phyloP scores from a whole-genome alignment of 2,113 vertebrate genomes.

The Cottus gobio region DNA sequence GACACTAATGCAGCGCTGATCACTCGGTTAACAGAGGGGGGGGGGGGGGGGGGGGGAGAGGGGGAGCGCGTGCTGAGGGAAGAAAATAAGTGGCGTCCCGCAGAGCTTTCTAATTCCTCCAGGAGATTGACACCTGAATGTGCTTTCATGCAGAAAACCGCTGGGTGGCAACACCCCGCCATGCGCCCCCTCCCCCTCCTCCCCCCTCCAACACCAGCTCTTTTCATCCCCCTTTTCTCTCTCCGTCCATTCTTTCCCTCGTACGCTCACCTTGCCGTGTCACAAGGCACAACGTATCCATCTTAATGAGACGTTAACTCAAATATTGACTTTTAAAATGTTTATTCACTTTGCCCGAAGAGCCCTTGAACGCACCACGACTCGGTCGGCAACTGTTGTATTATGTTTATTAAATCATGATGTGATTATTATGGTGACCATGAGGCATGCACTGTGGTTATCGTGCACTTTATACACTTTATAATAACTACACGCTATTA shows the following conservation, averaged over 20 bases:
- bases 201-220: background rate
- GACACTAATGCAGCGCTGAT: constrained; percentile 65
- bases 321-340: constrained; percentile 24
- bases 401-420: constrained; percentile 69
- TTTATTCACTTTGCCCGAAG: constrained; percentile 36
- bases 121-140: constrained; percentile 83
- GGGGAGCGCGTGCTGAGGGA: constrained; percentile 33
- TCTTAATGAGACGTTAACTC: constrained; percentile 29
- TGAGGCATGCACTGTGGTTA: constrained; percentile 25
- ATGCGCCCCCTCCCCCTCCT: background rate
- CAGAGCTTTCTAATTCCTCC: constrained; percentile 76
- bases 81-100: constrained; percentile 77
- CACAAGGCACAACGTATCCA: constrained; percentile 15
- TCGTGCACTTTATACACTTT: constrained; percentile 37
- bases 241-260: background rate
- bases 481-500: too few species aligned
- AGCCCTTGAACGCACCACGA: constrained; percentile 15
- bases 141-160: constrained; percentile 75
- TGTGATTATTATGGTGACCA: constrained; percentile 61
- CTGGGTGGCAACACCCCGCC: constrained; percentile 59
- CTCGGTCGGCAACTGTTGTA: too few species aligned
- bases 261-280: background rate
- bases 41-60: background rate
- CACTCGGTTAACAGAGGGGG: constrained; percentile 54
- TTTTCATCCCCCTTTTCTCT: background rate